Evolutionary conservation across 2,888 invertebrate species (phyloP).

Genomic region (Terebella lapidaria): DNA sequence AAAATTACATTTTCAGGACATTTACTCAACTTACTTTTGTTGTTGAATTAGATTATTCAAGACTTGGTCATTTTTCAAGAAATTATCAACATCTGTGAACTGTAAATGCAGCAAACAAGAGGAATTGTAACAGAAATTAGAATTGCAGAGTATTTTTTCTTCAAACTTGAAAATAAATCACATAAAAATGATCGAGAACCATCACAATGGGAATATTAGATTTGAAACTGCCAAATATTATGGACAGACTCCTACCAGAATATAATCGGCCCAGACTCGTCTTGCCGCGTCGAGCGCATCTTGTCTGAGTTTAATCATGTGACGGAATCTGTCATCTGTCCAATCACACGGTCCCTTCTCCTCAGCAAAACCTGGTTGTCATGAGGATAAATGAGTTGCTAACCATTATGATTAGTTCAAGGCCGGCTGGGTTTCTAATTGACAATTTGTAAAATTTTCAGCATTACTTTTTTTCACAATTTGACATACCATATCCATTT

Average conservation of each 20-base stretch:
- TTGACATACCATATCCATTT: constrained; percentile 14
- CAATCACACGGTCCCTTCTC: constrained; percentile 61
- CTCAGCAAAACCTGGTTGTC: constrained; percentile 43
- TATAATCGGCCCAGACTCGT: constrained; percentile 79
- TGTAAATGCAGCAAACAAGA: constrained; percentile 17
- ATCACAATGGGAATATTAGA: neutral
- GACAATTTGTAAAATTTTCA: too few relatives aligned
- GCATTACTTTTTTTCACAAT: too few relatives aligned
- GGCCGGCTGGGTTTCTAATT: too few relatives aligned
- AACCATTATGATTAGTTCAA: too few relatives aligned
- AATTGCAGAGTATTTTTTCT: too few relatives aligned
- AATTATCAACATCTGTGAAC: constrained; percentile 50
- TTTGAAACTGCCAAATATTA: too few relatives aligned
- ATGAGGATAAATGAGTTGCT: too few relatives aligned
- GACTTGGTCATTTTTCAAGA: constrained; percentile 54
- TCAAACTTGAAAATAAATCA: too few relatives aligned
- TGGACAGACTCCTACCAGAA: constrained; percentile 76
- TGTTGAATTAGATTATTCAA: constrained; percentile 59
- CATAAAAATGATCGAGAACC: neutral
- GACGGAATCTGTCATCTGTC: constrained; percentile 69
- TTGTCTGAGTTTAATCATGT: constrained; percentile 76
- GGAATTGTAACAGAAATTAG: neutral
- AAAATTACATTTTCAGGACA: too few relatives aligned
- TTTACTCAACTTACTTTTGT: constrained; percentile 23
- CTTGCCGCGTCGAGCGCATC: constrained; percentile 69